Conservation (phyloP, 2,797 vertebrate species). For the Falco concolor region DNA sequence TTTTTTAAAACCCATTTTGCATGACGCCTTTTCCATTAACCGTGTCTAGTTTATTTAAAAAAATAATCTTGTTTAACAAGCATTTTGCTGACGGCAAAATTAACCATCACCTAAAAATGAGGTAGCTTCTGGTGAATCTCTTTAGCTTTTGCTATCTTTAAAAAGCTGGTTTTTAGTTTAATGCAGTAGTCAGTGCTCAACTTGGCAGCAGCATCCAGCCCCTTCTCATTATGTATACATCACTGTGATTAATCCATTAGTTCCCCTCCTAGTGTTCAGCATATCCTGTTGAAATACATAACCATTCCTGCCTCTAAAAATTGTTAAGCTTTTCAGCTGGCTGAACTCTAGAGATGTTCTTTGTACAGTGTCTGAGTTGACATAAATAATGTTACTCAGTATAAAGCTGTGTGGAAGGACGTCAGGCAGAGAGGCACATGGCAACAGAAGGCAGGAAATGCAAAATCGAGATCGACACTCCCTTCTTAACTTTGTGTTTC, state of each 20-base stretch:
- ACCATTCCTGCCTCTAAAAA: slow-evolving; percentile 49
- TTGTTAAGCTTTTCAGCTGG: slow-evolving; percentile 3
- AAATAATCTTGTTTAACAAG: slow-evolving; percentile 68
- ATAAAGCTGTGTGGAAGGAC: not conserved
- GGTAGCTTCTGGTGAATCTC: slow-evolving; percentile 59
- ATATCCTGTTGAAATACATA: slow-evolving; percentile 47
- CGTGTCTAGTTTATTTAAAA: slow-evolving; percentile 42
- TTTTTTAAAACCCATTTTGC: slow-evolving; percentile 74
- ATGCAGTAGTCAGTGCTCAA: slow-evolving; percentile 71
- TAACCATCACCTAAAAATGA: slow-evolving; percentile 76
- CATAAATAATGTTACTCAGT: not conserved
- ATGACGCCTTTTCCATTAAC: slow-evolving; percentile 77
- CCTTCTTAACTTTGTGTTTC: slow-evolving; percentile 22
- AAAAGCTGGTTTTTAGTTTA: slow-evolving; percentile 66
- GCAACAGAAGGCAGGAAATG: slow-evolving; percentile 11
- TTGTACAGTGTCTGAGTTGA: not conserved
- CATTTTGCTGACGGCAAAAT: slow-evolving; percentile 73
- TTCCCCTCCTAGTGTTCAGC: slow-evolving; percentile 44
- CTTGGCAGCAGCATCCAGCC: slow-evolving; percentile 77
- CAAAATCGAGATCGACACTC: not conserved
- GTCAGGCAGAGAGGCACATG: not conserved
- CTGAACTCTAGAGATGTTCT: not conserved
- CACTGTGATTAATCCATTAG: slow-evolving; percentile 54
- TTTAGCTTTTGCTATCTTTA: slow-evolving; percentile 69
- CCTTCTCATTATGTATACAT: slow-evolving; percentile 14